phyloP scores from a whole-genome alignment of 2,888 invertebrate species.

The Apodemia zela region DNA sequence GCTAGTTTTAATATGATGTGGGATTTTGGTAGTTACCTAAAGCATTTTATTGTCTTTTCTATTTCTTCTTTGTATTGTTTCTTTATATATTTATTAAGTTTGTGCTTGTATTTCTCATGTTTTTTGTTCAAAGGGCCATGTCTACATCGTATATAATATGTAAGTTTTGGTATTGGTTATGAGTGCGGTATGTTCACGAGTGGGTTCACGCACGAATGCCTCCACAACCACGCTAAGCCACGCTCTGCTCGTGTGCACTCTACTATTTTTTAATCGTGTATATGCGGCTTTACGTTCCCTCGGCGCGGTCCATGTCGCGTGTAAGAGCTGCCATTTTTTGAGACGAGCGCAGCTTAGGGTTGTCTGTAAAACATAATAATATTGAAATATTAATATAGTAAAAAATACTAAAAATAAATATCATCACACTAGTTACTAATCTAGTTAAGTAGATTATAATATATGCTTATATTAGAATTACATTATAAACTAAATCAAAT shows the following conservation, averaged over 20 bases:
- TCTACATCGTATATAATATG: neutral
- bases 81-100: too few relatives aligned
- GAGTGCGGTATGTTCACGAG: conserved; percentile 38
- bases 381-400: neutral
- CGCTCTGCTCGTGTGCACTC: conserved; percentile 48
- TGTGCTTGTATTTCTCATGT: neutral
- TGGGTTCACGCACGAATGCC: conserved; percentile 68
- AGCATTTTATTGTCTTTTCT: too few relatives aligned
- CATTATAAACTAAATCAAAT: too few relatives aligned
- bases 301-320: conserved; percentile 47
- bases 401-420: neutral
- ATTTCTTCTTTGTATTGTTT: too few relatives aligned
- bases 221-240: conserved; percentile 54
- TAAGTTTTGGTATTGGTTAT: conserved; percentile 42
- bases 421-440: too few relatives aligned
- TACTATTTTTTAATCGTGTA: conserved; percentile 42
- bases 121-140: neutral
- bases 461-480: too few relatives aligned
- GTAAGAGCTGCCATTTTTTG: conserved; percentile 62
- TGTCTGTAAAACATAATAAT: neutral
- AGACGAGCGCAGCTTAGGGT: conserved; percentile 31
- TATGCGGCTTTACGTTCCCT: conserved; percentile 31
- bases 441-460: too few relatives aligned
- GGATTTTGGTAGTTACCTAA: too few relatives aligned
- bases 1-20: too few relatives aligned